Evolutionary conservation across 1,140 invertebrate genomes (phyloP).

Genomic region (Drosophila arizonae): DNA sequence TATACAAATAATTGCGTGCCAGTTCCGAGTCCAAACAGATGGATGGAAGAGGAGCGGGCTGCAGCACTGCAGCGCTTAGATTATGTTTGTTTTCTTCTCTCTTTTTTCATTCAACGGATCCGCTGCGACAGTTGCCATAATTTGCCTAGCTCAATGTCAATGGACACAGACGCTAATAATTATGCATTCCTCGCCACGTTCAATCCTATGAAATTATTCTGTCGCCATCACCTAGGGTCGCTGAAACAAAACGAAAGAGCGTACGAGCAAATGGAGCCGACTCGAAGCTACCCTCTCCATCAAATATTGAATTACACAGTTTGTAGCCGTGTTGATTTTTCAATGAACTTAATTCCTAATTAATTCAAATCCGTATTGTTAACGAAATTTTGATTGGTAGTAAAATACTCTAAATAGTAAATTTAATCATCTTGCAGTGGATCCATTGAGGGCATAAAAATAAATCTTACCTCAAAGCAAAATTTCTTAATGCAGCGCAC

Average conservation of each 20-base stretch:
- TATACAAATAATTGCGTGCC: slow-evolving; percentile 77
- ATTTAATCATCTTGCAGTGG: too few species aligned
- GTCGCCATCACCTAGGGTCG: slow-evolving; percentile 47
- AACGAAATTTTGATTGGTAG: too few species aligned
- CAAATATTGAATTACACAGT: neutral
- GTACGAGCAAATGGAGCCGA: neutral
- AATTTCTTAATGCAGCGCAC: slow-evolving; percentile 63
- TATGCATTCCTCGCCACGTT: slow-evolving; percentile 55
- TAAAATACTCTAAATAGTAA: too few species aligned
- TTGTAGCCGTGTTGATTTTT: neutral
- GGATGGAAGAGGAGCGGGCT: neutral
- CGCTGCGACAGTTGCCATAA: slow-evolving; percentile 29
- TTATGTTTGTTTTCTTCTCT: slow-evolving; percentile 44
- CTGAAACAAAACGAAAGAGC: slow-evolving; percentile 9
- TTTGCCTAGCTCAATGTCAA: slow-evolving; percentile 57
- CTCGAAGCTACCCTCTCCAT: neutral
- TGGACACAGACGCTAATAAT: slow-evolving; percentile 57
- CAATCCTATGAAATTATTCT: slow-evolving; percentile 38
- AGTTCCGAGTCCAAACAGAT: slow-evolving; percentile 38
- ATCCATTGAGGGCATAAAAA: slow-evolving; percentile 13
- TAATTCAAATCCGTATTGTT: neutral
- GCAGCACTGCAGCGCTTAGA: slow-evolving; percentile 48
- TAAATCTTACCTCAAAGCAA: slow-evolving; percentile 45
- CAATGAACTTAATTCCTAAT: neutral
- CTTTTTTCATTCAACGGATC: neutral